Evolutionary conservation across 1,140 invertebrate genomes (phyloP).

Genomic region (Aphis gossypii): DNA sequence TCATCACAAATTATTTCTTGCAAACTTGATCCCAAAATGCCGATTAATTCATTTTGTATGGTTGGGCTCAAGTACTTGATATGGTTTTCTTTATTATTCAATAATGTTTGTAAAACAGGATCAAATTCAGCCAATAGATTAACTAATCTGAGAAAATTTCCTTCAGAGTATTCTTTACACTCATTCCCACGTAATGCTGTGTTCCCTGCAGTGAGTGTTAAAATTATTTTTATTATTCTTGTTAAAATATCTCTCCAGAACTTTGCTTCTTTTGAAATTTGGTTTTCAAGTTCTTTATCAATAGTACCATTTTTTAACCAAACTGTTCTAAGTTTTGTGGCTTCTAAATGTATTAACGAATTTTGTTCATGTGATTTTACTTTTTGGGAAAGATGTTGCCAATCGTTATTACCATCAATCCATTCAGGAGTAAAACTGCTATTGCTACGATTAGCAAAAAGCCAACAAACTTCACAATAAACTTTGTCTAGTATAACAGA

Average conservation of each 20-base stretch:
- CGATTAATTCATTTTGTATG: conserved; percentile 2
- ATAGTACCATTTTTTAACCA: conserved; percentile 30
- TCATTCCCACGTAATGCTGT: background rate
- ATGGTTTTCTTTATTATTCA: background rate
- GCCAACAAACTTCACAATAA: too few species aligned
- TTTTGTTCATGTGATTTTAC: too few species aligned
- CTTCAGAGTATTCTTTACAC: conserved; percentile 5
- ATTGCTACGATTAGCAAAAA: too few species aligned
- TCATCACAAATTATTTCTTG: too few species aligned
- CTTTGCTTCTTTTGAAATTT: conserved; percentile 15
- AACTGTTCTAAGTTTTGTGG: too few species aligned
- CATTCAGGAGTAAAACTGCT: too few species aligned
- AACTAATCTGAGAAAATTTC: too few species aligned
- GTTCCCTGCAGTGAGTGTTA: conserved; percentile 22
- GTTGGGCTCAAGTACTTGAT: background rate
- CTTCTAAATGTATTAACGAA: too few species aligned
- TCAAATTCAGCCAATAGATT: background rate
- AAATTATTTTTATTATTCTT: conserved; percentile 31
- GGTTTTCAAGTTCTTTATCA: conserved; percentile 14
- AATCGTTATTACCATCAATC: too few species aligned
- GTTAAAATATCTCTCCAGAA: conserved; percentile 1
- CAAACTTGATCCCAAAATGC: background rate
- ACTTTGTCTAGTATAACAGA: too few species aligned
- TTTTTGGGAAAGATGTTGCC: too few species aligned
- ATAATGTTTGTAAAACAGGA: conserved; percentile 13